Evolutionary conservation across 2,888 invertebrate genomes (phyloP).

Genomic region (Amblyjoppa proteus): DNA sequence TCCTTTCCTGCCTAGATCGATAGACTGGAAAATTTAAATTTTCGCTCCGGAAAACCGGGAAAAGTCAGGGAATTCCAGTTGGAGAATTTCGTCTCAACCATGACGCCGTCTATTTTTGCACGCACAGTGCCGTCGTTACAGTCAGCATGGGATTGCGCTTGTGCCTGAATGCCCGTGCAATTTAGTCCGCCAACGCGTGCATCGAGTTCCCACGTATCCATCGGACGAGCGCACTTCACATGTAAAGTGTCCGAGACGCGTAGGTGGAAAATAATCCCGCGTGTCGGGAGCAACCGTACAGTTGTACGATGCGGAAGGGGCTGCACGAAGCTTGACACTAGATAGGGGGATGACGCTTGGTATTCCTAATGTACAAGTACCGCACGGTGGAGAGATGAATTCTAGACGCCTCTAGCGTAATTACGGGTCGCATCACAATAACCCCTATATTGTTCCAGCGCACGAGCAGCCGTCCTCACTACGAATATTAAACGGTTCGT

Average conservation of each 20-base stretch:
- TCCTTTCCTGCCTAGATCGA: too few relatives aligned
- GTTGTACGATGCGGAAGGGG: not conserved
- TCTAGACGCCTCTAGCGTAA: slow-evolving; percentile 43
- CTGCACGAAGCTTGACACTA: not conserved
- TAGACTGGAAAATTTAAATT: too few relatives aligned
- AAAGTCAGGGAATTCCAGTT: too few relatives aligned
- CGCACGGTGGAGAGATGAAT: slow-evolving; percentile 11
- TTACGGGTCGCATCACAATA: slow-evolving; percentile 45
- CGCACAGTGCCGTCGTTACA: too few relatives aligned
- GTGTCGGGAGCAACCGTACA: not conserved
- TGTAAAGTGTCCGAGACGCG: slow-evolving; percentile 15
- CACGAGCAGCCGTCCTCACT: slow-evolving; percentile 12
- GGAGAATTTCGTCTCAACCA: too few relatives aligned
- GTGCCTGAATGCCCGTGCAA: not conserved
- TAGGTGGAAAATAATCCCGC: not conserved
- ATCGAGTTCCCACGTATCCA: not conserved
- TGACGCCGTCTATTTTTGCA: too few relatives aligned
- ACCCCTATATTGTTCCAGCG: slow-evolving; percentile 39
- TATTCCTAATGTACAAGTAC: slow-evolving; percentile 47
- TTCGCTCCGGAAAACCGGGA: too few relatives aligned
- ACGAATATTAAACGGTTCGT: slow-evolving; percentile 48
- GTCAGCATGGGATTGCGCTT: too few relatives aligned
- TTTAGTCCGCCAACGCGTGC: not conserved
- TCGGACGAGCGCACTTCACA: not conserved
- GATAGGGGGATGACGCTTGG: slow-evolving; percentile 16